A percentile compares a stretch with the other conserved stretches of the same genome.
Conservation (phyloP, 2,888 invertebrate species). For the Cactoblastis cactorum region DNA sequence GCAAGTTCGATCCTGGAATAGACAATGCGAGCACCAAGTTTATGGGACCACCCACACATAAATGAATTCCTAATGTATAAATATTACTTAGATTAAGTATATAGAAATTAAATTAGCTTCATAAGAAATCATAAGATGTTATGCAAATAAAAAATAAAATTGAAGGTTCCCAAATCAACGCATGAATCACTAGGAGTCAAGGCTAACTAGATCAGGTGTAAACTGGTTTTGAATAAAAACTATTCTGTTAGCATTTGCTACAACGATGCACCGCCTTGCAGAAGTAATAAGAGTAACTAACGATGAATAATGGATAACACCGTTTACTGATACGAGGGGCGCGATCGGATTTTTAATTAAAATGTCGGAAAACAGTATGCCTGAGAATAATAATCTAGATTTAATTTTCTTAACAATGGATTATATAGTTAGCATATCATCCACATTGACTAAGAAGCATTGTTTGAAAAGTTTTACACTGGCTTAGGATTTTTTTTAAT, state of each 20-base stretch:
- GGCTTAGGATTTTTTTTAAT: too few relatives aligned
- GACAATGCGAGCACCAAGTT: constrained; percentile 70
- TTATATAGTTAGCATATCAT: not conserved
- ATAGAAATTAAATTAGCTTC: not conserved
- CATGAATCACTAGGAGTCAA: constrained; percentile 4
- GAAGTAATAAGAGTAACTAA: constrained; percentile 11
- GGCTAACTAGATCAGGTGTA: constrained; percentile 5
- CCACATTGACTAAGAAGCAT: not conserved
- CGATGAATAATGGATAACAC: constrained; percentile 12
- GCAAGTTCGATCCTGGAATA: constrained; percentile 76
- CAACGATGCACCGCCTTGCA: constrained; percentile 9
- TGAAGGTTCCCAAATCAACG: not conserved
- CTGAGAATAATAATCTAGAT: constrained; percentile 5
- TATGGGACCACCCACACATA: constrained; percentile 74
- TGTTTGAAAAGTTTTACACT: too few relatives aligned
- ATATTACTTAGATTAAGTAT: not conserved
- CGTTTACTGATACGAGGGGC: constrained; percentile 28
- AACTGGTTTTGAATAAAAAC: constrained; percentile 6
- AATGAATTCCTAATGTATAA: constrained; percentile 34
- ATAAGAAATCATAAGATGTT: not conserved
- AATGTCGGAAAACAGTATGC: constrained; percentile 5
- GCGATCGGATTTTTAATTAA: constrained; percentile 48
- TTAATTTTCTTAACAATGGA: not conserved
- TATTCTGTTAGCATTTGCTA: not conserved
- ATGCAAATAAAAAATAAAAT: not conserved